Base-by-base conservation (phyloP, 2,888 invertebrate genomes). In the Odontothrips loti region DNA sequence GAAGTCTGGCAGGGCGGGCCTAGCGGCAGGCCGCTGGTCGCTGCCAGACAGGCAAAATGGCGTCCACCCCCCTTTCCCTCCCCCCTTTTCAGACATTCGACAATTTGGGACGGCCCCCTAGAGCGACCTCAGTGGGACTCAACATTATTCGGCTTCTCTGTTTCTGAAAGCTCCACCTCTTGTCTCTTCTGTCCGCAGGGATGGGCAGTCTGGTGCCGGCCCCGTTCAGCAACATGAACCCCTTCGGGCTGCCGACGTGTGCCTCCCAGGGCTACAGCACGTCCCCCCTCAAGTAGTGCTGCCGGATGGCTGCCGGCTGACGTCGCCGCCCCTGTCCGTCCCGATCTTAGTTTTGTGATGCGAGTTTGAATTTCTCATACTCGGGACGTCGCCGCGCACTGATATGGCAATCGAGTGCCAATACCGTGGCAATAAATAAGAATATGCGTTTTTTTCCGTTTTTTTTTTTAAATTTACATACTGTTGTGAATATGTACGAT, bases 231-330 rank as follows among this genome's bases (percentile, higher is more conserved):
- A 90, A 91, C 80, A 93, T 95, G 89, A 96, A 96, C 87, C 96
- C 96, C 51, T 97, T 97, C 89, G 95, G 96, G 83, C 89, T 96
- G 86, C 95, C 96, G 79, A 95, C 96, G 80, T 96, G 96, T 89
- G 95, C 93, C 86, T 92, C 94, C 79, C 96, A 96, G 88, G 91
- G 93, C 83, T 96, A 96, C 87, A 93, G 94, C 84, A 92, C 92
- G 84, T 93, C 95, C 51, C 89, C 95, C 23, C 68, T 75, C 68
- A 58, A 58, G 58, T 58, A n/a, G n/a, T 58, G 17, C 12, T 51
- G 51, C 17, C 9, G n/a, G n/a, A n/a, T n/a, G n/a, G n/a, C n/a
- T n/a, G n/a, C n/a, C n/a, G n/a, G n/a, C n/a, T n/a, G n/a, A n/a
- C 34, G 34, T 6, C 34, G 34, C 34, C 34, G 34, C 6, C 34